These are phyloP conservation scores for Piliocolobus tephrosceles DNA, from an alignment of 2,113 vertebrate species.

Conservation along the genomic window DNA sequence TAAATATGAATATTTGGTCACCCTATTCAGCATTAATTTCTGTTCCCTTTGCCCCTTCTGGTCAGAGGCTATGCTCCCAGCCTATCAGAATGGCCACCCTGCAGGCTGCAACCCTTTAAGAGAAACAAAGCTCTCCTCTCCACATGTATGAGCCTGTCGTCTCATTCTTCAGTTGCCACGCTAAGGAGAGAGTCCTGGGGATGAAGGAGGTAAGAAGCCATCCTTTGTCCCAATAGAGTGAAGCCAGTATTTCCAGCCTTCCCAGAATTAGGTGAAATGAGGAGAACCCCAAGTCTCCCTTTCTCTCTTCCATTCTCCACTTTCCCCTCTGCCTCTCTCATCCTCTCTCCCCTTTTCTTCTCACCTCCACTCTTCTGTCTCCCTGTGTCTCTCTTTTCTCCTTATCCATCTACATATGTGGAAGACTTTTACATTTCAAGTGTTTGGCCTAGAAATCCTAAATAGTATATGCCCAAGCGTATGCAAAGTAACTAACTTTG, in stretches of 20 bases:
- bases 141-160: too few relatives aligned
- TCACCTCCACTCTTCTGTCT: too few relatives aligned
- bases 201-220: too few relatives aligned
- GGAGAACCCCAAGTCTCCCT: not conserved
- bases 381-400: not conserved
- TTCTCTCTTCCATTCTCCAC: not conserved
- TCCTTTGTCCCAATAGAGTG: not conserved
- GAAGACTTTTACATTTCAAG: not conserved
- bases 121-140: too few relatives aligned
- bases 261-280: not conserved
- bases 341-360: not conserved
- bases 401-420: not conserved
- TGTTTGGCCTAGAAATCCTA: not conserved
- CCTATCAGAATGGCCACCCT: too few relatives aligned
- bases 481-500: not conserved
- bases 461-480: rapidly evolving
- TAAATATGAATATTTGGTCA: too few relatives aligned
- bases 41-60: too few relatives aligned
- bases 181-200: not conserved
- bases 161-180: too few relatives aligned
- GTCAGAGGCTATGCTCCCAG: too few relatives aligned
- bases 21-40: too few relatives aligned
- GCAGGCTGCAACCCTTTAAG: too few relatives aligned
- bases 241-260: not conserved
- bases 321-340: not conserved